Evolutionary conservation across 35 echinoderm and acorn worm genomes (phyloP).

Genomic region (Heliocidaris erythrogramma): DNA sequence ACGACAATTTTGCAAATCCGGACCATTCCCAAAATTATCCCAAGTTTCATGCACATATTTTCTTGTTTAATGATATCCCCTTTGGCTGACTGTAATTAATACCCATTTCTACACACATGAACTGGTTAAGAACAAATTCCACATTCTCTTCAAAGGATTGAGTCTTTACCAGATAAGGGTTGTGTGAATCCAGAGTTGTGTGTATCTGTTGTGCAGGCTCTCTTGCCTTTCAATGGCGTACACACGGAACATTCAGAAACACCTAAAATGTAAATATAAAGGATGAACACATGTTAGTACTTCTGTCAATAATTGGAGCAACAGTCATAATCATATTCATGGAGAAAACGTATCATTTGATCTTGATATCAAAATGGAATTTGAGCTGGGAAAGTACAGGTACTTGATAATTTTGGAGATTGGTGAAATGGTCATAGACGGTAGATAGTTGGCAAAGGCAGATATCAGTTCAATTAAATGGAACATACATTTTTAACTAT

Average conservation of each 20-base stretch:
- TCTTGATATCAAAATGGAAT: too few relatives aligned
- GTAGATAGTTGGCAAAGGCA: too few relatives aligned
- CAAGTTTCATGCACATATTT: background rate
- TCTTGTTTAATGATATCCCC: background rate
- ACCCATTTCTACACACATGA: background rate
- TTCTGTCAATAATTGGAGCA: background rate
- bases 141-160: background rate
- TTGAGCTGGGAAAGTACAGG: too few relatives aligned
- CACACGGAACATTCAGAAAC: too few relatives aligned
- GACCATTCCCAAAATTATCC: too few relatives aligned
- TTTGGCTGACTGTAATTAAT: too few relatives aligned
- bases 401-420: too few relatives aligned
- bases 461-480: too few relatives aligned
- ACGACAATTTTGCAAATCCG: too few relatives aligned
- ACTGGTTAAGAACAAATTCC: background rate
- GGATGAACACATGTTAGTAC: background rate
- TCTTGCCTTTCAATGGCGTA: background rate
- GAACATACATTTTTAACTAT: too few relatives aligned
- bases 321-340: background rate
- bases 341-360: background rate
- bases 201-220: background rate
- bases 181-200: background rate
- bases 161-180: background rate
- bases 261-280: background rate
- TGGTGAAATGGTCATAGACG: too few relatives aligned